Base-by-base conservation (phyloP, 2,797 vertebrate species). In the Pangasius macronema region DNA sequence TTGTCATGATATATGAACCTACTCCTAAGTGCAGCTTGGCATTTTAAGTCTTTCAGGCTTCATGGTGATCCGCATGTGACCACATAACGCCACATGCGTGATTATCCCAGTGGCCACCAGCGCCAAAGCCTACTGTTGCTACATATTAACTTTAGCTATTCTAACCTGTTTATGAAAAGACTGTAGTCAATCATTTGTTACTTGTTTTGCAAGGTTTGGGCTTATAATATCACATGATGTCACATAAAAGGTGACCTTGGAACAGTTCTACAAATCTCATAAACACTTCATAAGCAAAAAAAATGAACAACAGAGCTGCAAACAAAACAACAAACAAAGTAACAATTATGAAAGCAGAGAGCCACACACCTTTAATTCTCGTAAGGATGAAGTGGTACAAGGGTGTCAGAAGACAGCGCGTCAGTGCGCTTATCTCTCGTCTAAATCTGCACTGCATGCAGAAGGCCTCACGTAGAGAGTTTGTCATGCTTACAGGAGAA, bases 291-390 rank as follows among this genome's bases (percentile, higher is more conserved):
- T n/a, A 30, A 76, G 27, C 72, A 73, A 46, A 76, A 13, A 46
- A 70, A 27, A 70, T 2, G 10, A 10, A 20, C 14, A 57, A 77
- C 5, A 8, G 30, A 80, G 30, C n/a, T 36, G 53, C 53, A 57
- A 36, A 42, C 10, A 10, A 13, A 53, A 53, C 6, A 68, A 75
- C n/a, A 84, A 82, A 76, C 24, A n/a, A 57, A n/a, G 7, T 14
- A 57, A 65, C 2, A 76, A 22, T 55, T 39, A 59, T 6, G 3
- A 57, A 57, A 84, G 73, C 27, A 84, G 27, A 88, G 18, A 76
- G 9, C 22, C 30, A 53, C 59, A 85, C 79, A 91, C 88, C 88
- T 91, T 88, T 76, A 87, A 84, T 73, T 77, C 83, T 33, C 11
- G 18, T 75, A 39, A 53, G 10, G 81, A 81, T 30, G 27, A 61